Evolutionary conservation across 2,113 vertebrate species (phyloP).

Genomic region (Rhagologus leucostigma): DNA sequence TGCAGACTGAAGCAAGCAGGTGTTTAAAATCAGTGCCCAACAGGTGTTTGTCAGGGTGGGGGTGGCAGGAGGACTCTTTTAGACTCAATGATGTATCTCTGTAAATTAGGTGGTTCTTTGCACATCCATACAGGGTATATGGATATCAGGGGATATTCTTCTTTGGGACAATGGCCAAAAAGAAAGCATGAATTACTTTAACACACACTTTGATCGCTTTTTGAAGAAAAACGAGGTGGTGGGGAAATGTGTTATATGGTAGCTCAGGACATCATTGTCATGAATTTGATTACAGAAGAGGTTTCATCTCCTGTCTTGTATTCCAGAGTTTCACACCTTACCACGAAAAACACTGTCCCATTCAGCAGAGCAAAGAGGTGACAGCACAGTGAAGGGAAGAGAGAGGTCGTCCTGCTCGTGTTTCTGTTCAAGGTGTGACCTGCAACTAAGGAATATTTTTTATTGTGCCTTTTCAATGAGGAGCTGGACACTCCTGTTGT

Average conservation of each 20-base stretch:
- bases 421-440: not conserved
- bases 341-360: rapidly evolving
- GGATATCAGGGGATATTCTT: not conserved
- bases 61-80: not conserved
- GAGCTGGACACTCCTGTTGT: not conserved
- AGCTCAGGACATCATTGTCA: not conserved
- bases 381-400: not conserved
- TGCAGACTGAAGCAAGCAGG: not conserved
- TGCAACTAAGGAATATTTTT: not conserved
- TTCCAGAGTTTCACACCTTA: not conserved
- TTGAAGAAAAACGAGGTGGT: not conserved
- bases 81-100: not conserved
- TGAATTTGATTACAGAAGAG: not conserved
- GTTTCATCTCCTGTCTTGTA: not conserved
- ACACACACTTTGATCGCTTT: not conserved
- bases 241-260: not conserved
- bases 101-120: not conserved
- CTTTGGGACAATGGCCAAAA: not conserved
- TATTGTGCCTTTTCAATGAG: not conserved
- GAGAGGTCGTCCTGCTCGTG: not conserved
- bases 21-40: not conserved
- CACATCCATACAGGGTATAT: not conserved
- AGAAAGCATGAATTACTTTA: not conserved
- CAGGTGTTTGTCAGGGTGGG: not conserved
- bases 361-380: not conserved